Conservation (phyloP, 2,113 vertebrate species). For the Phalacrocorax pelagicus region DNA sequence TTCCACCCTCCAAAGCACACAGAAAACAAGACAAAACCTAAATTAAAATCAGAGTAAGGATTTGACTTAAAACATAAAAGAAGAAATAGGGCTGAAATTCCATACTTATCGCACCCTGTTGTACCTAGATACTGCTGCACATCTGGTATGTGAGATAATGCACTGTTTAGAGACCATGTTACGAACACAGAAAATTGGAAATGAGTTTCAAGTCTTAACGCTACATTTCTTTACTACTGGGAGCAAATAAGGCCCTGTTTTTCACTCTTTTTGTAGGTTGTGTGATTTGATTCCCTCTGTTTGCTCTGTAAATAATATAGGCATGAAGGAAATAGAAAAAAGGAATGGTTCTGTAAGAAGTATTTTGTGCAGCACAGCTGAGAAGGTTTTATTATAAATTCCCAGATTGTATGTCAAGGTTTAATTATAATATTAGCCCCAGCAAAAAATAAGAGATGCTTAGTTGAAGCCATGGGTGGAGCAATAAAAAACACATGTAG, state of each 20-base stretch:
- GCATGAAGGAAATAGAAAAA: constrained; percentile 20
- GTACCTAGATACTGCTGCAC: constrained; percentile 25
- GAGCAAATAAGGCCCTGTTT: constrained; percentile 33
- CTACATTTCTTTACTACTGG: constrained; percentile 54
- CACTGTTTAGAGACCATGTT: background rate
- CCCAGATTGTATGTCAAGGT: background rate
- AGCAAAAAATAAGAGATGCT: background rate
- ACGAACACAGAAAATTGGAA: constrained; percentile 8
- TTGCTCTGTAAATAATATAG: constrained; percentile 45
- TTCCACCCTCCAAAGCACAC: background rate
- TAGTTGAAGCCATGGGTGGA: background rate
- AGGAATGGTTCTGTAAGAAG: constrained; percentile 35
- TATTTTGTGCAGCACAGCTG: background rate
- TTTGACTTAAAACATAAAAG: constrained; percentile 37
- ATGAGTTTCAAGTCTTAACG: constrained; percentile 7
- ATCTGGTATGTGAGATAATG: constrained; percentile 50
- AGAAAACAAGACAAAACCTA: background rate
- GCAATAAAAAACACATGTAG: background rate
- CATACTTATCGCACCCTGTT: background rate
- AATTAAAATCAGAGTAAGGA: constrained; percentile 1
- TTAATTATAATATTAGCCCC: background rate
- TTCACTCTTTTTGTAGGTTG: constrained; percentile 11
- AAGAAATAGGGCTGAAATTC: constrained; percentile 33
- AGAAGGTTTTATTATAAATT: background rate
- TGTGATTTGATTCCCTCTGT: constrained; percentile 62